A percentile compares a stretch with the other conserved stretches of the same genome.
These are phyloP conservation scores for Musca vetustissima DNA, from an alignment of 1,140 invertebrate species.

Conservation along the genomic window DNA sequence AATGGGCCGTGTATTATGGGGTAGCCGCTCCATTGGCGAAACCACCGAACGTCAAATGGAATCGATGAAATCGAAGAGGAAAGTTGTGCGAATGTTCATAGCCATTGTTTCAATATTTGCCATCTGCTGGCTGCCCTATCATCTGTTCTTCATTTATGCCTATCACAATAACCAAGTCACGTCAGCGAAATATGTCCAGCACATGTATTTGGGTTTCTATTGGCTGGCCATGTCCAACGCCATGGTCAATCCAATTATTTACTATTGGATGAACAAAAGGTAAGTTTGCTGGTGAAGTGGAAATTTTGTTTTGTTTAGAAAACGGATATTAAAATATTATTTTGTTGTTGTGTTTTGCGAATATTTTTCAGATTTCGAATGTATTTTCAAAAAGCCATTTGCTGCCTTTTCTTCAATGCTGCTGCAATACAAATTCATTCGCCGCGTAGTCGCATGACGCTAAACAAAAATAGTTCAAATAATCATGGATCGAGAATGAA, in stretches of 20 bases:
- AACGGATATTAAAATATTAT: background rate
- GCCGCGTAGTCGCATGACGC: constrained; percentile 33
- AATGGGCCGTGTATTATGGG: constrained; percentile 73
- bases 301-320: background rate
- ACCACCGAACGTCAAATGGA: constrained; percentile 81
- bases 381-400: constrained; percentile 61
- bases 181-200: constrained; percentile 73
- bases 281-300: no score
- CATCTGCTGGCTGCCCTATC: constrained; percentile 88
- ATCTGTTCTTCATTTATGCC: constrained; percentile 82
- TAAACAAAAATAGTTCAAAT: constrained; percentile 47
- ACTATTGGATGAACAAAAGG: constrained; percentile 90
- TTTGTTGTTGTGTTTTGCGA: background rate
- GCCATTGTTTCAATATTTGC: constrained; percentile 75
- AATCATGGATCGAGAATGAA: background rate
- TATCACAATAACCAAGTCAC: constrained; percentile 74
- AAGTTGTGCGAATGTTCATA: constrained; percentile 66
- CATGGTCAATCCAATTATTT: constrained; percentile 89
- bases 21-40: constrained; percentile 86
- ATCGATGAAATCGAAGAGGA: constrained; percentile 83
- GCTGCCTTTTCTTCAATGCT: constrained; percentile 53
- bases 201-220: constrained; percentile 82
- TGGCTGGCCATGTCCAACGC: constrained; percentile 92
- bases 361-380: constrained; percentile 59
- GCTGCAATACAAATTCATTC: constrained; percentile 39